Evolutionary conservation across 2,113 vertebrate genomes (phyloP), one percentile per base, ranked within the genome.

Genomic region (Podarcis muralis): DNA sequence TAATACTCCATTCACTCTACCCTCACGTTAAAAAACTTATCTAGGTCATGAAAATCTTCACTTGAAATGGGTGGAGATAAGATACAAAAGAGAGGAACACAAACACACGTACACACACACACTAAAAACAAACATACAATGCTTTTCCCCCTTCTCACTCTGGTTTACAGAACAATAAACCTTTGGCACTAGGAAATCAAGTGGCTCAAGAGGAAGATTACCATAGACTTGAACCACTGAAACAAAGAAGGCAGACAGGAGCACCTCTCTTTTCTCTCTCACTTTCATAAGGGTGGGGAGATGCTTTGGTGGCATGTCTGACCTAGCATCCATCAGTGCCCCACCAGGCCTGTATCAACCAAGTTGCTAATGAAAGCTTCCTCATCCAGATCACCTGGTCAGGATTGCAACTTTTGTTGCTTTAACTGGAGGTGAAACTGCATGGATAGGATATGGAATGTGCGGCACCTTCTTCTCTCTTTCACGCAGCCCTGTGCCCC

Each of bases 21-120:
- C 92, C 91, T 90, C 2, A 59, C 87, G 89, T 78, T 87, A 0
- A 85, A 91, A 91, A 91, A 91, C 91, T 77, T 71, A 0, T 6
- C 8, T 90, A 22, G 59, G 87, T 75, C 1, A 76, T 68, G 91
- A 81, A 25, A 90, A 30, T 68, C 82, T 89, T 86, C 2, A 30
- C 83, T 92, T 92, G 80, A 92, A 79, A 66, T 0, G 95, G 94
- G 93, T 92, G 95, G 93, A 94, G 88, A 57, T 84, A 37, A 80
- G 65, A 71, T 77, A 48, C 9, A 79, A 11, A 69, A 48, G 81
- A n/a, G 62, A 84, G 76, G 2, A 40, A 78, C 35, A 53, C 6
- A 83, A 35, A 43, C 75, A 27, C 2, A 16, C 2, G 85, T 53
- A 48, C 5, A 83, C 53, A 35, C 7, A 62, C 30, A 85, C 37